Base-by-base conservation (phyloP, 2,797 vertebrate species). In the Manis crassicaudata region DNA sequence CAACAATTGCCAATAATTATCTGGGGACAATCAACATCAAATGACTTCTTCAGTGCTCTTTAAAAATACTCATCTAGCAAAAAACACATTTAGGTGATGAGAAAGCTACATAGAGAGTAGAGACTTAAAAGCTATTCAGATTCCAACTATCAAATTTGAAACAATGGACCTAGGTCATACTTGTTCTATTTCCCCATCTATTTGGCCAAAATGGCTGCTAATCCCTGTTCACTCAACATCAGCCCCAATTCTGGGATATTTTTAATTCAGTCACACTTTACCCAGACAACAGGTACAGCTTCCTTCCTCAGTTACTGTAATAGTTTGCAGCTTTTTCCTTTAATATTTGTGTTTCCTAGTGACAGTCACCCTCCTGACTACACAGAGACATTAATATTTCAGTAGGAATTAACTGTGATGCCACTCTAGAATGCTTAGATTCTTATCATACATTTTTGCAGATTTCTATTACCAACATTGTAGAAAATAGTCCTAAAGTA, bases 351-450 rank as follows among this genome's bases (percentile, higher is more conserved):
- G 32, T 92, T 97, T 97, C 73, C 95, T 87, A 58, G 86, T 79
- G 81, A 95, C 5, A 46, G 23, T 27, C 0, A 0, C 67, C 29
- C 35, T 82, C 56, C 46, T 43, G n/a, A 89, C 67, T 52, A 67
- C 13, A 27, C n/a, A 96, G 1, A 92, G 52, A 91, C 37, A 56
- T 76, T 81, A 80, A 65, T 89, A 95, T 94, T 92, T 97, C 90
- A 95, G 6, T 6, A 82, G 73, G 68, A 97, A 72, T 87, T 95
- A 86, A 98, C 98, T 98, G 98, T 98, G 98, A 98, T 97, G 98
- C 97, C 98, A 98, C 97, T 98, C 97, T 96, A 94, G 97, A 98
- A 97, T 95, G 90, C 96, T 98, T 97, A 98, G 98, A 99, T 98
- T 98, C 97, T 98, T 96, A 97, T 13, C 56, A 67, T 12, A 58